Evolutionary conservation across 2,797 vertebrate genomes (phyloP), one percentile per base, ranked within the genome.

Genomic region (Hyperoplus immaculatus): DNA sequence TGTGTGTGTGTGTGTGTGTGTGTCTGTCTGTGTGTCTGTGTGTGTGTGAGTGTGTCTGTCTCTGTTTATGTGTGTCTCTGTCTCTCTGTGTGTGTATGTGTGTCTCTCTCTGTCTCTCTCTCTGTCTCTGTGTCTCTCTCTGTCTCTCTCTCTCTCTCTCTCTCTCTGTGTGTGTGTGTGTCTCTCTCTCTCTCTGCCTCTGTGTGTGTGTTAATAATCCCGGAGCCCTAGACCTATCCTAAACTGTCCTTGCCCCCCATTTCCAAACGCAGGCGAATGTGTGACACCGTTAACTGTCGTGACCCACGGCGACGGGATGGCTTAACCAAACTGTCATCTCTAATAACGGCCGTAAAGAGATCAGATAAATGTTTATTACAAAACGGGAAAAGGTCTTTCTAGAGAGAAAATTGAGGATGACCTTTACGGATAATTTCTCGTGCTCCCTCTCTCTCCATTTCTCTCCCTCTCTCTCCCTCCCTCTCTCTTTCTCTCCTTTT

Each of bases 291-390:
- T 98, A 98, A 97, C 97, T 95, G 95, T 97, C 96, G 95, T 95
- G 97, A 97, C 96, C 97, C 0, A 94, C 95, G 95, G 96, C 96
- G 57, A 29, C 93, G 29, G 57, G 97, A 97, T 95, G 96, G 96
- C 97, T 98, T 99, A 99, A 98, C 97, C 96, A 97, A 97, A 97
- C 97, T 99, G 98, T 99, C 98, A 98, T 95, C 95, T 98, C 95
- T 96, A 97, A 99, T 99, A 96, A 97, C 97, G 96, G 96, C 97
- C 97, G 97, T 98, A 97, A 97, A 97, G 96, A 95, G 95, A 96
- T 96, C 94, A 96, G 97, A 98, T 98, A 98, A 98, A 99, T 98
- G 98, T 99, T 99, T 99, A 99, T 99, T 98, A 97, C 96, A 90
- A 95, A 96, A 96, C 72, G 92, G 96, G 97, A 98, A 98, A 97